These are phyloP conservation scores for Agrenia bidenticulata DNA, from an alignment of 2,888 invertebrate species.

Conservation along the genomic window DNA sequence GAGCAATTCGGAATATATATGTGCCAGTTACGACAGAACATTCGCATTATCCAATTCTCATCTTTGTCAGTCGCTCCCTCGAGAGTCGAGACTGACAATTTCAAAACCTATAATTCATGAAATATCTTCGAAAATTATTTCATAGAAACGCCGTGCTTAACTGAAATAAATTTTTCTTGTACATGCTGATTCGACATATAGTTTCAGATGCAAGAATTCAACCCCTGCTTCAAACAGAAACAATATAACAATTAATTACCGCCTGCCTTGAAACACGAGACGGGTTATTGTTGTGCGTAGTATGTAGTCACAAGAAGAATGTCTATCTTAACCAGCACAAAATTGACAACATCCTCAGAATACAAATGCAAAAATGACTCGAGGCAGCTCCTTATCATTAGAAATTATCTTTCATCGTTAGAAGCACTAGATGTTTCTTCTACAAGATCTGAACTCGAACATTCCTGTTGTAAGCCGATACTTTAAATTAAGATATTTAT, in stretches of 20 bases:
- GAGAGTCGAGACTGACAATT: background rate
- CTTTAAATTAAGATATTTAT: conserved; percentile 9
- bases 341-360: conserved; percentile 7
- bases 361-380: conserved; percentile 8
- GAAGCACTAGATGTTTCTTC: background rate
- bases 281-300: too few species aligned
- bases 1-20: too few species aligned
- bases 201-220: too few species aligned
- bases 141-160: background rate
- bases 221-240: too few species aligned
- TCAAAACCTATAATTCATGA: background rate
- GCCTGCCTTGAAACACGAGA: too few species aligned
- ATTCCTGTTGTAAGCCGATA: conserved; percentile 1
- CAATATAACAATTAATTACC: too few species aligned
- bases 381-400: conserved; percentile 2
- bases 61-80: background rate
- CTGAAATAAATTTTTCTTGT: background rate
- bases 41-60: conserved; percentile 2
- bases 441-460: background rate
- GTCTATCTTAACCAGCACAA: background rate
- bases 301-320: too few species aligned
- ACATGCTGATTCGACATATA: too few species aligned
- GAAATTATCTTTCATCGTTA: background rate
- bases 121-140: conserved; percentile 1
- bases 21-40: conserved; percentile 2